Conservation (phyloP, 2,888 invertebrate genomes). For the Paralinhomoeus sp. region DNA sequence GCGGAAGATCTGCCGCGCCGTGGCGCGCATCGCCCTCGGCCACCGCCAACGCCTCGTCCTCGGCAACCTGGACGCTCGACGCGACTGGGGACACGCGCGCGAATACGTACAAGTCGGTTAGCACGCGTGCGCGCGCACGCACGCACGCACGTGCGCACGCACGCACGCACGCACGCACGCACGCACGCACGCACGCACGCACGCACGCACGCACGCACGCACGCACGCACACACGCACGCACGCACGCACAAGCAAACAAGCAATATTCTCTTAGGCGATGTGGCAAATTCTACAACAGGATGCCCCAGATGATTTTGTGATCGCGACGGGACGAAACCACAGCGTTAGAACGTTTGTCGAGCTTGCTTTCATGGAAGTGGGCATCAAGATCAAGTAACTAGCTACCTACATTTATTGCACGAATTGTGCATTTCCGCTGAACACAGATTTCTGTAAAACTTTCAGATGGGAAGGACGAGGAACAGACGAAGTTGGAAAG, state of each 20-base stretch:
- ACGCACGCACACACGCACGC: too few relatives aligned
- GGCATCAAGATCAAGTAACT: conserved; percentile 44
- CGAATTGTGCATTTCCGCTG: too few relatives aligned
- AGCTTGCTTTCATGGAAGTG: conserved; percentile 60
- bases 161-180: too few relatives aligned
- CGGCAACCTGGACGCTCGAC: conserved; percentile 79
- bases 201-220: too few relatives aligned
- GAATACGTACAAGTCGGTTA: conserved; percentile 28
- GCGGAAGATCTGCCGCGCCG: conserved; percentile 82
- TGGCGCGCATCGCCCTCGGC: conserved; percentile 78
- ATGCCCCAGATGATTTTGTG: conserved; percentile 76
- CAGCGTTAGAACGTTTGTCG: conserved; percentile 87
- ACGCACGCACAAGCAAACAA: too few relatives aligned
- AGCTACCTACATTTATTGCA: too few relatives aligned
- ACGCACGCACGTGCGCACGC: too few relatives aligned
- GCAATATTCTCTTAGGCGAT: conserved; percentile 66
- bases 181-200: too few relatives aligned
- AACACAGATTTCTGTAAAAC: too few relatives aligned
- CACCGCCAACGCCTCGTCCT: conserved; percentile 61
- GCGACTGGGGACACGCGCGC: conserved; percentile 67
- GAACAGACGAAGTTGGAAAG: too few relatives aligned
- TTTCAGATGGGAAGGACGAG: too few relatives aligned
- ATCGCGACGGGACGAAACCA: conserved; percentile 85
- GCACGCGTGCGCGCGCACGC: too few relatives aligned
- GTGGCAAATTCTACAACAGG: conserved; percentile 95